Conservation (phyloP, 2,797 vertebrate genomes). For the Columba guinea region DNA sequence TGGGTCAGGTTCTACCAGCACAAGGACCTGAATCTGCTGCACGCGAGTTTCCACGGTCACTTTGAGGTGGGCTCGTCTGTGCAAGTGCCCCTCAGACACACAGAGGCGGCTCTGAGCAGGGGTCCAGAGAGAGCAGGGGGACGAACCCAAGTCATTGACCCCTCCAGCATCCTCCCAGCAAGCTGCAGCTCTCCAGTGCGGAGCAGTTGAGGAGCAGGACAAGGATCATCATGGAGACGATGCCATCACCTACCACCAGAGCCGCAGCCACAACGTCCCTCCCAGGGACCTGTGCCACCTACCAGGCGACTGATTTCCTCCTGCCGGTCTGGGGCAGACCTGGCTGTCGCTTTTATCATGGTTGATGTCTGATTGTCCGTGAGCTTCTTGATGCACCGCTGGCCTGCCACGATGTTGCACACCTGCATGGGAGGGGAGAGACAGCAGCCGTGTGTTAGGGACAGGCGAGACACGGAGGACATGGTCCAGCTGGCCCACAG, state of each 20-base stretch:
- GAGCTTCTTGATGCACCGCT: constrained; percentile 97
- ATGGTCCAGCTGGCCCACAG: background rate
- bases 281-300: constrained; percentile 24
- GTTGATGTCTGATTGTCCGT: constrained; percentile 99
- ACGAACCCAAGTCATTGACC: background rate
- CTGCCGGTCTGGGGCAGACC: constrained; percentile 96
- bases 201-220: background rate
- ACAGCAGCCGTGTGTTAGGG: background rate
- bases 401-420: constrained; percentile 98
- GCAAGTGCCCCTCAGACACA: background rate
- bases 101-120: accelerated
- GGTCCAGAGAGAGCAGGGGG: background rate
- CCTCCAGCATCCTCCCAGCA: background rate
- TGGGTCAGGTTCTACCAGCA: background rate
- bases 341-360: constrained; percentile 99
- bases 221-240: background rate
- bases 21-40: background rate
- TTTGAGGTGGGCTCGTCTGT: background rate
- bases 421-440: constrained; percentile 78
- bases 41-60: accelerated
- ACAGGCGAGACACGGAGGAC: accelerated
- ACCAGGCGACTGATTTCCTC: constrained; percentile 98
- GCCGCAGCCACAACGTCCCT: background rate
- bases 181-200: background rate
- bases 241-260: background rate